Evolutionary conservation across 2,797 vertebrate species (phyloP).

Genomic region (Coendou prehensilis): DNA sequence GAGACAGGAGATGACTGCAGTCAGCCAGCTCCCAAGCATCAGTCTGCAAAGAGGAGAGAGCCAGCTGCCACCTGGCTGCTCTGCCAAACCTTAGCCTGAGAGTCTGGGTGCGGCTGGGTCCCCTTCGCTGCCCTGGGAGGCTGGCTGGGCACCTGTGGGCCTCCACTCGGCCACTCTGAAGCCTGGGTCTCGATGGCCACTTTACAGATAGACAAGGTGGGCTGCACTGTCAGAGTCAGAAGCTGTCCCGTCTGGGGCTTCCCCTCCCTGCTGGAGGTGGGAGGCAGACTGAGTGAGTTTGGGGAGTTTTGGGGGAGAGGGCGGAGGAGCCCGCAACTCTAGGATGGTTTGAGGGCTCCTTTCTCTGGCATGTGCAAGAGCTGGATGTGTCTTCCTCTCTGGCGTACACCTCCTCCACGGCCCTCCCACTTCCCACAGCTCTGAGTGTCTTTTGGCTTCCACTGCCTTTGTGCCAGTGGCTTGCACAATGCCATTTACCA

Average conservation of each 20-base stretch:
- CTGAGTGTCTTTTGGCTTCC: background rate
- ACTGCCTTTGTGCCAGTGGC: background rate
- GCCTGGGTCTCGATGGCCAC: background rate
- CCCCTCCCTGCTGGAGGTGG: no score
- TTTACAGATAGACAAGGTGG: background rate
- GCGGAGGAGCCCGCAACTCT: background rate
- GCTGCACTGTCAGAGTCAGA: background rate
- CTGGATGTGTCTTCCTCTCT: fast-evolving
- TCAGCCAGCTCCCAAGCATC: background rate
- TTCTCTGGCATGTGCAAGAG: background rate
- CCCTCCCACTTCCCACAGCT: background rate
- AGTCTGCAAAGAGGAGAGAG: background rate
- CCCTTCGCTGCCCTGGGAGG: background rate
- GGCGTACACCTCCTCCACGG: background rate
- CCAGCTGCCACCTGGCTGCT: background rate
- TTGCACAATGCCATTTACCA: background rate
- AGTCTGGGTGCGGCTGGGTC: background rate
- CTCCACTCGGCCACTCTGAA: background rate
- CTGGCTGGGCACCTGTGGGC: background rate
- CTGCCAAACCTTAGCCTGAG: background rate
- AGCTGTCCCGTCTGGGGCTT: fast-evolving
- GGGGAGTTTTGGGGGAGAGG: background rate
- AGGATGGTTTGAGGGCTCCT: background rate
- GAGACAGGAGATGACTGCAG: background rate
- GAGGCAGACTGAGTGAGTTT: background rate